A percentile compares a stretch with the other conserved stretches of the same genome.
Evolutionary conservation across 2,113 vertebrate species (phyloP).

Genomic region (Hemiscyllium ocellatum): DNA sequence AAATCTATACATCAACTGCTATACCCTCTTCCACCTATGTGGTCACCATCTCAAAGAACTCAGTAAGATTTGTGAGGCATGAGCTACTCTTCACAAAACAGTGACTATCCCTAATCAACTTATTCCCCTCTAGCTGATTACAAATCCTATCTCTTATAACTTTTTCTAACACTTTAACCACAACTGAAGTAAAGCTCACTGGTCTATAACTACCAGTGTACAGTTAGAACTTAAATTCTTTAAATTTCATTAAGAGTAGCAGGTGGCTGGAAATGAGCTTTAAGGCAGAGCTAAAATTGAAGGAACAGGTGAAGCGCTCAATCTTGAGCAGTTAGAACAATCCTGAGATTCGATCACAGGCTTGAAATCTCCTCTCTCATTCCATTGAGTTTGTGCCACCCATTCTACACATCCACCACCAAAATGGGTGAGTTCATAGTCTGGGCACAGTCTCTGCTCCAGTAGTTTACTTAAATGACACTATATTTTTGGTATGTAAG

Average conservation of each 20-base stretch:
- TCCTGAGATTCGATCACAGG: not conserved
- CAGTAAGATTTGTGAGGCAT: no score
- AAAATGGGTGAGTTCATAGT: not conserved
- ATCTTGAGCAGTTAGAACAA: not conserved
- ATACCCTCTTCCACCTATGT: no score
- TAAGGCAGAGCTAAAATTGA: not conserved
- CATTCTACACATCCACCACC: not conserved
- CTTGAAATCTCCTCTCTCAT: not conserved
- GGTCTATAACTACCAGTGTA: no score
- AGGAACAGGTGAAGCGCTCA: not conserved
- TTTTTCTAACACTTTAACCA: no score
- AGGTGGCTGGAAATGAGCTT: not conserved
- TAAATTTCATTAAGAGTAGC: not conserved
- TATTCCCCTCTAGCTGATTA: no score
- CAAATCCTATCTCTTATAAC: no score
- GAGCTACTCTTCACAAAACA: no score
- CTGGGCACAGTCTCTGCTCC: not conserved
- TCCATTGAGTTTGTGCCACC: not conserved
- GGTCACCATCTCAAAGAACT: no score
- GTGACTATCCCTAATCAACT: no score
- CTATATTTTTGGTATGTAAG: not conserved
- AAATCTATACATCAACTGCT: no score
- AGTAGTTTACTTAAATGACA: not conserved
- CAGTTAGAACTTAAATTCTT: not conserved
- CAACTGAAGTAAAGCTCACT: no score